Conservation (phyloP, 2,113 vertebrate species). For the Tetrax tetrax region DNA sequence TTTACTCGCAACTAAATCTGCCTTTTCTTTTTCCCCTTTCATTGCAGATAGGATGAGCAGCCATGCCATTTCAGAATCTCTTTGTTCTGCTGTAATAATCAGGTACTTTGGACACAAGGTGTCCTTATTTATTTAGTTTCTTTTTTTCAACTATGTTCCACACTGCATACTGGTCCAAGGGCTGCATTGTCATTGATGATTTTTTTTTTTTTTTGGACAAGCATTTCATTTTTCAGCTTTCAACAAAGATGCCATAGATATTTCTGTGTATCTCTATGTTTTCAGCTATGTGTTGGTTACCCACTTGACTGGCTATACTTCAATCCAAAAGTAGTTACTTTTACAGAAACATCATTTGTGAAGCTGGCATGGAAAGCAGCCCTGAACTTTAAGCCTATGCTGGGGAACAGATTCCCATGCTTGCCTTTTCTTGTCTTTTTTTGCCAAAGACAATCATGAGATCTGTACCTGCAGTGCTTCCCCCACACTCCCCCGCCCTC, state of each 20-base stretch:
- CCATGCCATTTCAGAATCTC: not conserved
- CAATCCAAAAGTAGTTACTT: not conserved
- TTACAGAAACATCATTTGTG: not conserved
- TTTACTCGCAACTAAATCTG: not conserved
- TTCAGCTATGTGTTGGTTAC: not conserved
- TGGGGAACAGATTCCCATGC: not conserved
- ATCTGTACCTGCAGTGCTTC: not conserved
- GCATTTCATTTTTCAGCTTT: not conserved
- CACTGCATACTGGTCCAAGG: not conserved
- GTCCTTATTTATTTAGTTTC: not conserved
- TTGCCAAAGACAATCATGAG: not conserved
- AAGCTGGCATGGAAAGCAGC: not conserved
- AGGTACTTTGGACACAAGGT: not conserved
- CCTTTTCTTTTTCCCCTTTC: not conserved
- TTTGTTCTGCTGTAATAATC: not conserved
- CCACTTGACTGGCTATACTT: not conserved
- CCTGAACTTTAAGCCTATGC: not conserved
- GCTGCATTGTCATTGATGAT: not conserved
- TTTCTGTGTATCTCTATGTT: not conserved
- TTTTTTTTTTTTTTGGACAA: not conserved
- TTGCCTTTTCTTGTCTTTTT: not conserved
- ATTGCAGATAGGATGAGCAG: not conserved
- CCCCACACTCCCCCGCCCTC: accelerated
- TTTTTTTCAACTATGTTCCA: not conserved
- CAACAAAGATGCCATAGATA: not conserved